Percentiles rank a stretch among this genome's conserved stretches.
Conservation (phyloP, 2,797 vertebrate genomes). For the Urophycis tenuis region DNA sequence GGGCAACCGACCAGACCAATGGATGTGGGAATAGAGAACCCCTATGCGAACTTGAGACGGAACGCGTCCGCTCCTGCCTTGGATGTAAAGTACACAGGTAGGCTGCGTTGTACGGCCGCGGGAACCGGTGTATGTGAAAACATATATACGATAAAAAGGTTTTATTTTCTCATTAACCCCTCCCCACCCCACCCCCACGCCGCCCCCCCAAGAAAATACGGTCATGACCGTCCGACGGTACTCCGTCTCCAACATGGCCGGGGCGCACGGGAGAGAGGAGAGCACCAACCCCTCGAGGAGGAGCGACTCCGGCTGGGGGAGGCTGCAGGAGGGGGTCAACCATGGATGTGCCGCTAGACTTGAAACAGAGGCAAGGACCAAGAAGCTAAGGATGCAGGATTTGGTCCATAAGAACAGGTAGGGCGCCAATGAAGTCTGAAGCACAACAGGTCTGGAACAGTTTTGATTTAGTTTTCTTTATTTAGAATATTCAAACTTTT, state of each 20-base stretch:
- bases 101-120: neutral
- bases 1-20: constrained; percentile 16
- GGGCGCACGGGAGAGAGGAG: constrained; percentile 42
- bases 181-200: no score
- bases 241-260: constrained; percentile 61
- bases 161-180: neutral
- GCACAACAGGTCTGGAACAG: no score
- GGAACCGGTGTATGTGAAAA: neutral
- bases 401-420: constrained; percentile 70
- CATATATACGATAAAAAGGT: neutral
- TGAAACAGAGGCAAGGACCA: constrained; percentile 50
- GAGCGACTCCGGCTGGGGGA: constrained; percentile 46
- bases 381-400: constrained; percentile 69
- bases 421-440: no score
- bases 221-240: constrained; percentile 94
- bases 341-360: constrained; percentile 32
- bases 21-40: constrained; percentile 30
- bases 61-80: constrained; percentile 54
- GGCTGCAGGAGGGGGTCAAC: constrained; percentile 38
- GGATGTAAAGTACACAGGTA: constrained; percentile 72
- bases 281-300: constrained; percentile 22
- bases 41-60: constrained; percentile 48
- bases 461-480: no score
- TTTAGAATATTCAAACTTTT: no score
- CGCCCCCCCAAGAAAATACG: constrained; percentile 67